Conservation (phyloP, 2,797 vertebrate genomes). For the Anabacerthia variegaticeps region DNA sequence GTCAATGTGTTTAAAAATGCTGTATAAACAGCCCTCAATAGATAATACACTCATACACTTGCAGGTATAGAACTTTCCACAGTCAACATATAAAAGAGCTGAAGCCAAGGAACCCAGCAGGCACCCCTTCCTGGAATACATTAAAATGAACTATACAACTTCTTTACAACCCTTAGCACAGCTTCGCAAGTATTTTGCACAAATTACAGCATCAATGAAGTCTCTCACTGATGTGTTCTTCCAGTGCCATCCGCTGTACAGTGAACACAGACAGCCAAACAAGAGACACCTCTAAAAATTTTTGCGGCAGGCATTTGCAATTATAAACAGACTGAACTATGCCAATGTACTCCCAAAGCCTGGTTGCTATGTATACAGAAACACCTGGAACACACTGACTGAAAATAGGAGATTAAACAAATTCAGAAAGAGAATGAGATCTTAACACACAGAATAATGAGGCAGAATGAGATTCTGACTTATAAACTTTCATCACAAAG, state of each 20-base stretch:
- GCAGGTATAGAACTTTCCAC: background rate
- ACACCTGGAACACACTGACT: background rate
- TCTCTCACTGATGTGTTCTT: background rate
- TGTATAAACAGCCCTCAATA: background rate
- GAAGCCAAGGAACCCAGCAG: background rate
- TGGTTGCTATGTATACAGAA: background rate
- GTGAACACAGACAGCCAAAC: background rate
- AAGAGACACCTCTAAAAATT: background rate
- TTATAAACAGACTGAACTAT: background rate
- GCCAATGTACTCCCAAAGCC: background rate
- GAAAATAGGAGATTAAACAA: background rate
- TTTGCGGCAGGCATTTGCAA: background rate
- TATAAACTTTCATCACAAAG: background rate
- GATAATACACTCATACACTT: background rate
- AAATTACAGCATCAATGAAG: background rate
- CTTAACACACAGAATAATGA: background rate
- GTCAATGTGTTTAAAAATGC: background rate
- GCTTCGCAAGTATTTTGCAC: background rate
- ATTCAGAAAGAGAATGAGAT: background rate
- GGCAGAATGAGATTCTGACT: background rate
- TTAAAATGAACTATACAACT: background rate
- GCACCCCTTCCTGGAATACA: background rate
- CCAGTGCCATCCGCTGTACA: constrained; percentile 54
- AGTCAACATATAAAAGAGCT: background rate
- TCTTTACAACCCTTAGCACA: background rate